These are phyloP conservation scores for Chrysemys picta DNA, from an alignment of 2,113 vertebrate species.

Conservation along the genomic window DNA sequence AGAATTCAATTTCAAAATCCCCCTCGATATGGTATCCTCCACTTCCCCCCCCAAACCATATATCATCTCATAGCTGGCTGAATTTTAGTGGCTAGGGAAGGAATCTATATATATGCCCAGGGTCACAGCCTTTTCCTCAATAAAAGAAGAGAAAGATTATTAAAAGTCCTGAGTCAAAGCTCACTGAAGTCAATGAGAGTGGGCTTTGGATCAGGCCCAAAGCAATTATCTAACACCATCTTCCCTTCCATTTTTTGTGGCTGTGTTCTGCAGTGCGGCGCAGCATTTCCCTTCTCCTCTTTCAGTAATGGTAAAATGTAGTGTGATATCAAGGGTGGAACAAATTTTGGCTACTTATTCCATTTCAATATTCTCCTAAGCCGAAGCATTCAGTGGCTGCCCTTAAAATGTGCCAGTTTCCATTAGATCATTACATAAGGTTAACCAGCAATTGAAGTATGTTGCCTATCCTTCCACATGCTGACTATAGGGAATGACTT, in stretches of 20 bases:
- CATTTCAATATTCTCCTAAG: neutral
- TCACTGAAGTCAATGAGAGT: neutral
- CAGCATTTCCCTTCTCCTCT: constrained; percentile 1
- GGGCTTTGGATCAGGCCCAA: constrained; percentile 14
- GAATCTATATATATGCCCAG: neutral
- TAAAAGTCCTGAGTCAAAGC: neutral
- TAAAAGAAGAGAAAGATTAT: neutral
- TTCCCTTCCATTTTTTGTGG: neutral
- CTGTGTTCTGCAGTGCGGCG: neutral
- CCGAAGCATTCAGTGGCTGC: neutral
- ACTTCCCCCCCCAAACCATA: neutral
- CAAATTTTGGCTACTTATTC: constrained; percentile 28
- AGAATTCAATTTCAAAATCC: neutral
- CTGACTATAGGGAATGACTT: neutral
- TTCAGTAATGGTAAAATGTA: constrained; percentile 8
- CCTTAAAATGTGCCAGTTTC: neutral
- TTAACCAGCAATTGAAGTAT: neutral
- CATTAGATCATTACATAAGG: neutral
- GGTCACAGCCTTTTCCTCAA: neutral
- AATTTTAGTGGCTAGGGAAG: neutral
- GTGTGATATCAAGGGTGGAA: neutral
- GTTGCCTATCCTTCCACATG: neutral
- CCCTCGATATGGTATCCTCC: neutral
- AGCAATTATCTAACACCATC: constrained; percentile 34
- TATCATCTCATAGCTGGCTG: neutral